Evolutionary conservation across 2,888 invertebrate species (phyloP), one percentile per base, ranked within the genome.

Genomic region (Crocallis elinguaria): DNA sequence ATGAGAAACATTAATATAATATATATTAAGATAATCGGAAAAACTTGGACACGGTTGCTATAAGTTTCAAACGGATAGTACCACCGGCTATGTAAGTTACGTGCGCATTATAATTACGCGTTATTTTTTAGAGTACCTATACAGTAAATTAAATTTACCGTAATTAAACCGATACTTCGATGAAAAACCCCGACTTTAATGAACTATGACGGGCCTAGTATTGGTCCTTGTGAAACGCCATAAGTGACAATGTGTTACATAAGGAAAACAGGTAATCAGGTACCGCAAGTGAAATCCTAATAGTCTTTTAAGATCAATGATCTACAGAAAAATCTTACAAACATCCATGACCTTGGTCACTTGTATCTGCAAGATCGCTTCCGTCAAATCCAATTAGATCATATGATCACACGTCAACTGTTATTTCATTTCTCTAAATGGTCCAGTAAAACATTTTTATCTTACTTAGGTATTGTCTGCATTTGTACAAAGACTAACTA

Each of bases 1-100:
- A 53, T 53, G 44, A 61, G 39, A 52, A 33, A 36, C 49, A 42
- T 46, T 49, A 37, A 60, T 51, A 44, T 19, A 45, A 45, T 52
- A n/a, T n/a, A n/a, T n/a, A n/a, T 41, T 45, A 35, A 23, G 5
- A 21, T 46, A 23, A 19, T 46, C 32, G 32, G 21, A 37, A 50
- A 49, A 46, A 42, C 37, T 37, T 16, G 7, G 14, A 45, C 41
- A 23, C 42, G 41, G n/a, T 17, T 43, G 30, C 45, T 37, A 46
- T 50, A 55, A 36, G 9, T 23, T 29, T 37, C 11, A 13, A 16
- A 29, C n/a, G 2, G 12, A 2, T 43, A 4, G 14, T 35, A 52
- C 45, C 45, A 46, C 51, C 45, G 33, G 38, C 32, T 19, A 29
- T 17, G 27, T 35, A 49, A 25, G n/a, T 16, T 1, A 4, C 8